phyloP scores from a whole-genome alignment of 1,140 invertebrate genomes.

The Homarus americanus region DNA sequence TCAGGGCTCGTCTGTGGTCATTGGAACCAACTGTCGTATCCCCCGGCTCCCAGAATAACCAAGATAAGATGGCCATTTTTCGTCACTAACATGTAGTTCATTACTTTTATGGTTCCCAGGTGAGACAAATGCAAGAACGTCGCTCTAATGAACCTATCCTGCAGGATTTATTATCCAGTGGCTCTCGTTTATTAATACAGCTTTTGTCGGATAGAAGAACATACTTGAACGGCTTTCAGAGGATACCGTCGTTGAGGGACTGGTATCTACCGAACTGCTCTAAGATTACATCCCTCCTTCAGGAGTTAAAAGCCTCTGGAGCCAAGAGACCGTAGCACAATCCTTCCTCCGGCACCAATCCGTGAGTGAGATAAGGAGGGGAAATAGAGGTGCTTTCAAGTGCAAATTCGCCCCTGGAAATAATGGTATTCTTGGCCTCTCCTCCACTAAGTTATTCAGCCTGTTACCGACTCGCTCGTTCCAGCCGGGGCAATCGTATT shows the following conservation, averaged over 20 bases:
- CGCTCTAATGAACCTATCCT: slow-evolving; percentile 7
- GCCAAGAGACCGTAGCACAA: neutral
- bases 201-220: neutral
- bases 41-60: slow-evolving; percentile 27
- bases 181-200: slow-evolving; percentile 24
- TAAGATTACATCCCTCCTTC: neutral
- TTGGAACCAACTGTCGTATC: slow-evolving; percentile 38
- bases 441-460: slow-evolving; percentile 51
- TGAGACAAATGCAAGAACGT: slow-evolving; percentile 30
- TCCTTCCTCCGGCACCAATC: neutral
- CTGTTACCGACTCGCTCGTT: slow-evolving; percentile 65
- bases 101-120: slow-evolving; percentile 36
- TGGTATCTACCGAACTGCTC: neutral
- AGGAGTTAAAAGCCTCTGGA: neutral
- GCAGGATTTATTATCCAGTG: slow-evolving; percentile 9
- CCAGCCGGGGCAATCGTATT: slow-evolving; percentile 68
- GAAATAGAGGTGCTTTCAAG: slow-evolving; percentile 66
- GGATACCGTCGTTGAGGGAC: neutral
- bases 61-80: slow-evolving; percentile 30
- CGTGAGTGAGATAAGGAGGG: slow-evolving; percentile 43
- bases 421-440: slow-evolving; percentile 61
- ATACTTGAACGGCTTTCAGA: neutral
- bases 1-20: slow-evolving; percentile 27
- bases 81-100: slow-evolving; percentile 33
- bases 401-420: slow-evolving; percentile 63